These are phyloP conservation scores for Gallinago solitaria DNA, from an alignment of 2,797 vertebrate species.

Conservation along the genomic window DNA sequence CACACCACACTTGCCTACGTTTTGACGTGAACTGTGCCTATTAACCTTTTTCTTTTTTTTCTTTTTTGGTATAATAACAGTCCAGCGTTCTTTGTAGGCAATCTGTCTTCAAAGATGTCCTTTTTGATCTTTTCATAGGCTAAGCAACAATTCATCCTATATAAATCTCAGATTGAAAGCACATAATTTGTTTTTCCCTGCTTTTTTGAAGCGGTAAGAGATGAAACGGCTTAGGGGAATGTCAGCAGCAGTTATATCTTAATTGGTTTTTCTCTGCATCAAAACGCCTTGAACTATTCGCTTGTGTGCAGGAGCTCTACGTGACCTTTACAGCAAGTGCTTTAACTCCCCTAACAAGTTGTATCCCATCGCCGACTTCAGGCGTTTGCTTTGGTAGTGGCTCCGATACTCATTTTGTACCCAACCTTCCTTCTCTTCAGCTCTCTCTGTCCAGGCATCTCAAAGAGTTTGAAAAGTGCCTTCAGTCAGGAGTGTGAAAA, in stretches of 20 bases:
- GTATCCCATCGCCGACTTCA: not conserved
- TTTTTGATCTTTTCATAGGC: slow-evolving; percentile 63
- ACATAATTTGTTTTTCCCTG: slow-evolving; percentile 49
- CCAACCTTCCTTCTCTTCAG: rapidly evolving
- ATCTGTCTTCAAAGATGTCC: slow-evolving; percentile 27
- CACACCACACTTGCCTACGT: not conserved
- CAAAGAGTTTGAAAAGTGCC: not conserved
- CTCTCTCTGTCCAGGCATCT: not conserved
- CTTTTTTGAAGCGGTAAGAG: slow-evolving; percentile 55
- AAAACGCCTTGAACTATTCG: slow-evolving; percentile 34
- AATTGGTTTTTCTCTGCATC: slow-evolving; percentile 59
- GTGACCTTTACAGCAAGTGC: slow-evolving; percentile 3
- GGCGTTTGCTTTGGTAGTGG: not conserved
- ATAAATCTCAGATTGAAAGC: slow-evolving; percentile 58
- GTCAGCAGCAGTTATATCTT: slow-evolving; percentile 55
- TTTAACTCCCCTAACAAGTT: slow-evolving; percentile 16
- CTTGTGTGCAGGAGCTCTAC: slow-evolving; percentile 15
- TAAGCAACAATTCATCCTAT: slow-evolving; percentile 54
- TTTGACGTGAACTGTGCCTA: slow-evolving; percentile 4
- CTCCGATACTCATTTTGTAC: not conserved
- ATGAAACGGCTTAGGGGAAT: slow-evolving; percentile 51
- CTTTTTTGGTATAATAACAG: not conserved
- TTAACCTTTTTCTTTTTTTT: not conserved
- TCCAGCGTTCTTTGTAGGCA: not conserved
- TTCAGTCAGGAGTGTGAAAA: not conserved